A percentile compares a stretch with the other conserved stretches of the same genome.
These are phyloP conservation scores for Octonoba sinensis DNA, from an alignment of 2,888 invertebrate species.

Conservation along the genomic window DNA sequence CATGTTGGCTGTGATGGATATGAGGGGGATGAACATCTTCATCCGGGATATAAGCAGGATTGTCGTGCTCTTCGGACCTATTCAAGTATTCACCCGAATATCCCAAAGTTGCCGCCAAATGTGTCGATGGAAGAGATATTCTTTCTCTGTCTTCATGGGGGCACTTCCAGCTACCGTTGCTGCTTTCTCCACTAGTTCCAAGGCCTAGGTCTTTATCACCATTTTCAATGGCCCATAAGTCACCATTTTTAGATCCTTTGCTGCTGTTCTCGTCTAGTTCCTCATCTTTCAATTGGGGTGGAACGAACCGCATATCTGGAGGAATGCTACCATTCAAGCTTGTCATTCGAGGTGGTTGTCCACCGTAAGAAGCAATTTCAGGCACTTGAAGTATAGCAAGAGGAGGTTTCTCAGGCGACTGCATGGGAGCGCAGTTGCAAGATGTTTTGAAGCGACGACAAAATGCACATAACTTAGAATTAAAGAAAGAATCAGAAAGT, in stretches of 20 bases:
- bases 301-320: conserved; percentile 12
- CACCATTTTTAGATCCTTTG: conserved; percentile 60
- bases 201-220: conserved; percentile 81
- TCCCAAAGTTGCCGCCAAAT: conserved; percentile 2
- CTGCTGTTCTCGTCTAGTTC: conserved; percentile 59
- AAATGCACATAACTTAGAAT: conserved; percentile 31
- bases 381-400: conserved; percentile 18
- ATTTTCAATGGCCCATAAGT: conserved; percentile 61
- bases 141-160: conserved; percentile 45
- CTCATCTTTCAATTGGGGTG: not conserved
- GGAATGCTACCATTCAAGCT: conserved; percentile 9
- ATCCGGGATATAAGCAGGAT: conserved; percentile 42
- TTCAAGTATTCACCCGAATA: conserved; percentile 3
- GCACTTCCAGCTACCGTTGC: conserved; percentile 73
- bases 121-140: conserved; percentile 9
- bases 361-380: conserved; percentile 18
- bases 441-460: conserved; percentile 35
- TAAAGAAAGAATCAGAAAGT: conserved; percentile 66
- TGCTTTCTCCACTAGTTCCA: conserved; percentile 87
- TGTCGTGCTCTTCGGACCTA: conserved; percentile 43
- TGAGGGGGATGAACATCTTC: conserved; percentile 28
- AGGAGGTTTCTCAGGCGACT: conserved; percentile 40
- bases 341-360: conserved; percentile 4
- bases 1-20: not conserved
- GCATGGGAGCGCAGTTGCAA: conserved; percentile 6